phyloP scores from a whole-genome alignment of 2,797 vertebrate species.

The Coendou prehensilis region DNA sequence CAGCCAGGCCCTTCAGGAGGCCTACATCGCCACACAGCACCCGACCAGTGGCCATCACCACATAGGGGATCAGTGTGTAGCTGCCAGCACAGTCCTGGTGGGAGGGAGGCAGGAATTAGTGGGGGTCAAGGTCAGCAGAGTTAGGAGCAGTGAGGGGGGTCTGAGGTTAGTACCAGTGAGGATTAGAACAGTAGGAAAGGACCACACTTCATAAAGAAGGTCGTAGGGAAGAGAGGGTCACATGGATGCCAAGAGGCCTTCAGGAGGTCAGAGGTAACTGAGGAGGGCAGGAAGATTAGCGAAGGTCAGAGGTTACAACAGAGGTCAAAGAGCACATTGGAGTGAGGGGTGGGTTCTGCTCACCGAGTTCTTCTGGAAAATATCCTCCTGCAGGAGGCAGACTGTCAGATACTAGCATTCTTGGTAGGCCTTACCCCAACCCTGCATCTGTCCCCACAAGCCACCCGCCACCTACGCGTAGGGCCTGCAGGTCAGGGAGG shows the following conservation, averaged over 20 bases:
- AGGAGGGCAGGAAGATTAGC: slow-evolving; percentile 48
- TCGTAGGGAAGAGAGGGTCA: slow-evolving; percentile 2
- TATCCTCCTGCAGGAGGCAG: slow-evolving; percentile 83
- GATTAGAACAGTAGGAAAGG: neutral
- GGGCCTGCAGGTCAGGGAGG: slow-evolving; percentile 91
- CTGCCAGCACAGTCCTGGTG: slow-evolving; percentile 93
- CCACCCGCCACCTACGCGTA: slow-evolving; percentile 90
- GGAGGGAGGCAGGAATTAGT: slow-evolving; percentile 55
- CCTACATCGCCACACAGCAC: slow-evolving; percentile 92
- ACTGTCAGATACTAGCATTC: slow-evolving; percentile 31
- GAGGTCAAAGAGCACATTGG: slow-evolving; percentile 17
- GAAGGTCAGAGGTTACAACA: slow-evolving; percentile 38
- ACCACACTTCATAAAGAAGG: neutral
- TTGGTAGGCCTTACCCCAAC: neutral
- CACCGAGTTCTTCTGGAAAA: slow-evolving; percentile 88
- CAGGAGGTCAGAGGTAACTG: slow-evolving; percentile 29
- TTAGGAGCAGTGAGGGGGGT: neutral
- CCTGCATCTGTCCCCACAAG: neutral
- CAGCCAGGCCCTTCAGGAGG: slow-evolving; percentile 90
- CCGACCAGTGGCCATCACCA: slow-evolving; percentile 93
- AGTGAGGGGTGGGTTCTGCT: slow-evolving; percentile 54
- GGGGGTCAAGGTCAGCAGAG: neutral
- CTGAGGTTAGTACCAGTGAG: neutral
- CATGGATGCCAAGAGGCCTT: neutral
- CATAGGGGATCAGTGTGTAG: slow-evolving; percentile 95